Conservation (phyloP, 2,888 invertebrate species). For the Dione vanillae region DNA sequence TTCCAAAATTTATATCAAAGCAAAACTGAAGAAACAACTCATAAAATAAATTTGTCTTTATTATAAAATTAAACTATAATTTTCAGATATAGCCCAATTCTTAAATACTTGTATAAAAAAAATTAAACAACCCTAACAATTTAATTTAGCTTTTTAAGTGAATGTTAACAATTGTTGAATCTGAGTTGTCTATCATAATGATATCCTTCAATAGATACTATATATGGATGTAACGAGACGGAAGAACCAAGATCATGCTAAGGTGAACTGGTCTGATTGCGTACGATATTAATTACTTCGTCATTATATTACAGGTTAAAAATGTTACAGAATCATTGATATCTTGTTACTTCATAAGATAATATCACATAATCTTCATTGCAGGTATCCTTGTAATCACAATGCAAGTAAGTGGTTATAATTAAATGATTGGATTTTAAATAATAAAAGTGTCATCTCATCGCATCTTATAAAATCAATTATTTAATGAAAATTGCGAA, state of each 20-base stretch:
- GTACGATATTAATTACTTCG: conserved; percentile 30
- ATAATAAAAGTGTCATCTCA: not conserved
- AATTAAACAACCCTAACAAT: no score
- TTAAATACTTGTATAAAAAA: no score
- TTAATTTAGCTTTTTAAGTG: no score
- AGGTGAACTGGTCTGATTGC: conserved; percentile 37
- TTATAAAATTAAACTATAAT: not conserved
- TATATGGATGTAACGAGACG: conserved; percentile 18
- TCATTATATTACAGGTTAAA: not conserved
- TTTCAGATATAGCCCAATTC: no score
- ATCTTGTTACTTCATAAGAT: not conserved
- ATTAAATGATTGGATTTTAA: not conserved
- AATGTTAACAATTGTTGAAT: not conserved
- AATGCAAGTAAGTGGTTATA: not conserved
- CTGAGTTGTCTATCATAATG: not conserved
- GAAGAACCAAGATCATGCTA: conserved; percentile 28
- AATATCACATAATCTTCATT: not conserved
- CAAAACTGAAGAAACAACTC: not conserved
- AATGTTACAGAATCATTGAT: not conserved
- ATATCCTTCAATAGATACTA: not conserved
- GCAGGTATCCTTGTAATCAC: not conserved
- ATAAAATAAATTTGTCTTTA: not conserved
- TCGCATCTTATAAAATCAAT: not conserved
- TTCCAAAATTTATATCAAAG: not conserved
- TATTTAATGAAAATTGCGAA: no score